Evolutionary conservation across 2,113 vertebrate species (phyloP).

Genomic region (Glaucidium brasilianum): DNA sequence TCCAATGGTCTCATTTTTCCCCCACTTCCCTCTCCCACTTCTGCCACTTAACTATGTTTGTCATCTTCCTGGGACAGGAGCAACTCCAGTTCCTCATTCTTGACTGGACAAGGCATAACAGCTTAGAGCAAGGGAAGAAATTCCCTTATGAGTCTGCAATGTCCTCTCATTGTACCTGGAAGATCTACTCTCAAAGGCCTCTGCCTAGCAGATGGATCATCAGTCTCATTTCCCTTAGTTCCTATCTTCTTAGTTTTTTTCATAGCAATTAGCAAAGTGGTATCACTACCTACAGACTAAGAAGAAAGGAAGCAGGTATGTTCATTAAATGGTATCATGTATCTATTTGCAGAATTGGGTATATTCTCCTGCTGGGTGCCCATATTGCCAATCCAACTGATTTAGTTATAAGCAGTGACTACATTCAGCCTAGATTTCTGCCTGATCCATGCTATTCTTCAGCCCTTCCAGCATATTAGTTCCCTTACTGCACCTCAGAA

Average conservation of each 20-base stretch:
- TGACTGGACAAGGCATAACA: background rate
- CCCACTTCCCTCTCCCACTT: background rate
- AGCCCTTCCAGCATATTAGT: background rate
- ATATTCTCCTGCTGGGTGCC: background rate
- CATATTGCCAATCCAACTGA: background rate
- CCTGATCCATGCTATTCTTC: background rate
- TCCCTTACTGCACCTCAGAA: background rate
- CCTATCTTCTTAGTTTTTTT: background rate
- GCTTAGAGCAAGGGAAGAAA: background rate
- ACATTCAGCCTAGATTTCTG: background rate
- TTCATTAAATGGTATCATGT: background rate
- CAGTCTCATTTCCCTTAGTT: background rate
- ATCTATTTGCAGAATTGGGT: background rate
- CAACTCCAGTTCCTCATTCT: background rate
- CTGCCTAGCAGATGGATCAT: background rate
- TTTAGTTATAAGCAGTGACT: background rate
- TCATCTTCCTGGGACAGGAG: background rate
- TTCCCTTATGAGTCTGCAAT: background rate
- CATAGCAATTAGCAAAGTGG: background rate
- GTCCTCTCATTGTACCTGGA: background rate
- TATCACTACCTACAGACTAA: background rate
- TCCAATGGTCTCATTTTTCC: background rate
- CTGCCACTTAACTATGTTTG: background rate
- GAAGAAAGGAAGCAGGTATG: background rate
- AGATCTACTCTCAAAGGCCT: background rate